phyloP scores from a whole-genome alignment of 1,140 invertebrate species.

The Chironomus striatipennis region DNA sequence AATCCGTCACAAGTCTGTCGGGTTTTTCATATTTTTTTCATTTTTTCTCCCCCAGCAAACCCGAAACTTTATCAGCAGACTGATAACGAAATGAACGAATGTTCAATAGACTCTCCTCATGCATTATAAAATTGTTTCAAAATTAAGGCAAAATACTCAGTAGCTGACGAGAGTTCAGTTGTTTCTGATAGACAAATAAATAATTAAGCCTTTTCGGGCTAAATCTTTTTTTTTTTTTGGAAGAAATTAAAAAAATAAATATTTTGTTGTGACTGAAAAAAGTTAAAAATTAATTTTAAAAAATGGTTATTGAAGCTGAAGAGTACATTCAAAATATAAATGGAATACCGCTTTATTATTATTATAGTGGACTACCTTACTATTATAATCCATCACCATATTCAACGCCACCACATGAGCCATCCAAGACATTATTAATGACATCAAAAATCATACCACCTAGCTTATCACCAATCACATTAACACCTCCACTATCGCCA shows the following conservation, averaged over 20 bases:
- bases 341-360: background rate
- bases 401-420: background rate
- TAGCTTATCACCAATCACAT: background rate
- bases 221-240: background rate
- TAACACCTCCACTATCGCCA: constrained; percentile 2
- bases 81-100: constrained; percentile 20
- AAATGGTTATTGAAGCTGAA: background rate
- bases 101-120: background rate
- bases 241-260: background rate
- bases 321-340: background rate
- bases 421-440: background rate
- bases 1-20: background rate
- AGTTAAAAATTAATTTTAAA: background rate
- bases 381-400: background rate
- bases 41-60: background rate
- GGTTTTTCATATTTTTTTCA: no score
- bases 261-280: background rate
- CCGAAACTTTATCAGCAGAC: constrained; percentile 10
- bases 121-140: constrained; percentile 20
- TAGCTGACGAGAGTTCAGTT: background rate
- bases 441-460: constrained; percentile 11
- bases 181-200: background rate
- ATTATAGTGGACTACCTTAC: background rate
- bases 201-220: background rate
- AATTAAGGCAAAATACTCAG: background rate